Evolutionary conservation across 2,797 vertebrate genomes (phyloP), one percentile per base, ranked within the genome.

Genomic region (Buphagus erythrorhynchus): DNA sequence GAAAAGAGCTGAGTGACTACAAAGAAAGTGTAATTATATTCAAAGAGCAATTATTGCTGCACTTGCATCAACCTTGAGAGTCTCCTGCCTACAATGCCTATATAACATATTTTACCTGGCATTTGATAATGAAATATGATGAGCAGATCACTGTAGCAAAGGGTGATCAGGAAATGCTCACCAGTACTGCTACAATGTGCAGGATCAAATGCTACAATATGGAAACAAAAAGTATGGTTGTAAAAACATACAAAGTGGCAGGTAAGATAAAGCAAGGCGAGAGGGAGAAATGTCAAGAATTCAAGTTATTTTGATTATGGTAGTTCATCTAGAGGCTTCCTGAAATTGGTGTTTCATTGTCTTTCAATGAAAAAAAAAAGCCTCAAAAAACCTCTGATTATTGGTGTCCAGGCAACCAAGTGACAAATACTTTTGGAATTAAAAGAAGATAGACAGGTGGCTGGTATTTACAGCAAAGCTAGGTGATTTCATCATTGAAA

Each of bases 21-120:
- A 67, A 74, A 66, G 52, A 83, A 91, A 73, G 51, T 57, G 35
- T 75, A 74, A 95, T 90, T 92, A 58, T 93, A 93, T 94, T 95
- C 78, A 71, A 93, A 92, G 78, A 94, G 75, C 81, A 63, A 57
- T 97, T 96, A 91, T 49, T 88, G 54, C 87, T 91, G 68, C 88
- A 63, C 55, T 93, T 90, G 88, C 88, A 94, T 94, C 96, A 96
- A 95, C 87, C 88, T 94, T 95, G 58, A 40, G 82, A 66, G 69
- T 91, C 71, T 83, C 59, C 35, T 73, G 88, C 57, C 73, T 79
- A 61, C 88, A 88, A 94, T 92, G 58, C 93, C 88, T 89, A 12
- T 92, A 68, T 80, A 90, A 95, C 92, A 81, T 76, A 74, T 93
- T 94, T 94, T 93, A 95, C 67, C 86, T 89, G 93, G 76, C 52